These are phyloP conservation scores for Fragum sueziense DNA, from an alignment of 2,888 invertebrate genomes.

Conservation along the genomic window DNA sequence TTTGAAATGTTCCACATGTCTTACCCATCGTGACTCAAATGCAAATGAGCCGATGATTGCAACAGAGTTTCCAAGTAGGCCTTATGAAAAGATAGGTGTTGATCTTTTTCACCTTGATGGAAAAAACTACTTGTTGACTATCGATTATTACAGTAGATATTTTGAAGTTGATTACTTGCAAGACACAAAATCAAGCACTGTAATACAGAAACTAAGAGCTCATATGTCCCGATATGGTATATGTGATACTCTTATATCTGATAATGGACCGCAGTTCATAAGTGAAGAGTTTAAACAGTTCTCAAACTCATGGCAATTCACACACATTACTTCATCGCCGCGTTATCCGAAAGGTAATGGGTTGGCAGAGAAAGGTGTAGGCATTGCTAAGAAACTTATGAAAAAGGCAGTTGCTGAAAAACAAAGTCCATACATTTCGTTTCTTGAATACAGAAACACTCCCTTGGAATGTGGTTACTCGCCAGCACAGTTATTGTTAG, in stretches of 20 bases:
- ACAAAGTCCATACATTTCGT: constrained; percentile 43
- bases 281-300: constrained; percentile 41
- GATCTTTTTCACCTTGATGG: background rate
- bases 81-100: too few species aligned
- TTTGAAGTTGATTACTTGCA: constrained; percentile 51
- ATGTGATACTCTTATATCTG: constrained; percentile 38
- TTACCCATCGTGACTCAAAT: too few species aligned
- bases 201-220: constrained; percentile 45
- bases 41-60: too few species aligned
- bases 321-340: constrained; percentile 41
- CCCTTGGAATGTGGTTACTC: constrained; percentile 51
- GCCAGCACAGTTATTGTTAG: too few species aligned
- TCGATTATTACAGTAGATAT: constrained; percentile 56
- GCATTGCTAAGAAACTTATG: constrained; percentile 49
- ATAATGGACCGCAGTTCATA: constrained; percentile 53
- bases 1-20: too few species aligned
- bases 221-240: constrained; percentile 52
- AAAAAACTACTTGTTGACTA: constrained; percentile 44
- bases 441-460: constrained; percentile 56
- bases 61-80: too few species aligned
- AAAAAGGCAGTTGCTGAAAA: constrained; percentile 27
- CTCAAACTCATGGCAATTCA: constrained; percentile 47
- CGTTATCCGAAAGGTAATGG: constrained; percentile 45
- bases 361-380: constrained; percentile 45
- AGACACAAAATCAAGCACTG: constrained; percentile 30